Conservation (phyloP, 2,888 invertebrate species). For the Caenorhabditis imperialis region DNA sequence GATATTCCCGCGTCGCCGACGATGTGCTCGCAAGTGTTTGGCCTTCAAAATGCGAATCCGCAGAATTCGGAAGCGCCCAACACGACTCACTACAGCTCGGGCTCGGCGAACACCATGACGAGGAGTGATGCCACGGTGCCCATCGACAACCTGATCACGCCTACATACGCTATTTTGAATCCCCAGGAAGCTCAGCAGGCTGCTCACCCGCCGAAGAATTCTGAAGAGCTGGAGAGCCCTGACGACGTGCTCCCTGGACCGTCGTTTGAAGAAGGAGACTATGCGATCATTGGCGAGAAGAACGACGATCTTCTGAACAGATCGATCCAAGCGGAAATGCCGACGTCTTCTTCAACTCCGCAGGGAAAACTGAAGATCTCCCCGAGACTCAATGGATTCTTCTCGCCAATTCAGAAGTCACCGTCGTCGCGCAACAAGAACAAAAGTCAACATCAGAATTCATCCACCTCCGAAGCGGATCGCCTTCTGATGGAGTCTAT, state of each 20-base stretch:
- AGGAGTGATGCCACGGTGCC: slow-evolving; percentile 29
- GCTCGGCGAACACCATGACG: slow-evolving; percentile 52
- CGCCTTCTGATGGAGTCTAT: slow-evolving; percentile 52
- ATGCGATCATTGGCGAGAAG: slow-evolving; percentile 36
- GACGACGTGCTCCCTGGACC: slow-evolving; percentile 51
- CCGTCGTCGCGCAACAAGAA: neutral
- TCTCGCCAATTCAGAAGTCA: slow-evolving; percentile 33
- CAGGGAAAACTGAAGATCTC: slow-evolving; percentile 40
- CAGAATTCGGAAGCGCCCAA: slow-evolving; percentile 6
- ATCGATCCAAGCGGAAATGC: slow-evolving; percentile 58
- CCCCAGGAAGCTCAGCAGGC: neutral
- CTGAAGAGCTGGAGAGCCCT: slow-evolving; percentile 30
- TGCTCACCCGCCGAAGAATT: slow-evolving; percentile 2
- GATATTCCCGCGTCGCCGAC: slow-evolving; percentile 74
- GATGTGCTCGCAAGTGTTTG: slow-evolving; percentile 54
- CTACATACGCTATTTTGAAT: slow-evolving; percentile 32
- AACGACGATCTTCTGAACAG: slow-evolving; percentile 50
- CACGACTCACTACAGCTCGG: slow-evolving; percentile 33
- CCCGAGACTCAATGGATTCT: slow-evolving; percentile 44
- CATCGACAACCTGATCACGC: slow-evolving; percentile 34
- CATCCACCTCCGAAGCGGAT: slow-evolving; percentile 23
- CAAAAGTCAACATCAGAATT: neutral
- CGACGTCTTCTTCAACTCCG: slow-evolving; percentile 32
- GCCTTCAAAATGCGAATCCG: neutral
- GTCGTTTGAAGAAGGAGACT: slow-evolving; percentile 40